A percentile compares a stretch with the other conserved stretches of the same genome.
phyloP scores from a whole-genome alignment of 2,888 invertebrate genomes.

The Drosophila mercatorum region DNA sequence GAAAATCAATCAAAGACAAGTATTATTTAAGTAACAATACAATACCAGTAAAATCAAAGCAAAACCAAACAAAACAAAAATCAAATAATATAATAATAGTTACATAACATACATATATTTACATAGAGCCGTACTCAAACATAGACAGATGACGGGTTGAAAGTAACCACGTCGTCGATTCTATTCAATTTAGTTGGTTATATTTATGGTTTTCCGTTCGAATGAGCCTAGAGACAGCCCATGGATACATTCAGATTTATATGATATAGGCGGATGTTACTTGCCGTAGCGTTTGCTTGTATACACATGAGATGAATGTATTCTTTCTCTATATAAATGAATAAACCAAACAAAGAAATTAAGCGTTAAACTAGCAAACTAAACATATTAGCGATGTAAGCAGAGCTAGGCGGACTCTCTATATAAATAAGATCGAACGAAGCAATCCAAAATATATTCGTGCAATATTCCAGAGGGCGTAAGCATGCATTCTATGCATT shows the following conservation, averaged over 20 bases:
- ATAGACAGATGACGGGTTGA: constrained; percentile 21
- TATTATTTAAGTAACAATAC: constrained; percentile 78
- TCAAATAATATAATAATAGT: constrained; percentile 23
- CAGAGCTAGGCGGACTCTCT: constrained; percentile 20
- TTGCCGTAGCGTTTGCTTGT: constrained; percentile 23
- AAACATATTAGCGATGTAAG: constrained; percentile 41
- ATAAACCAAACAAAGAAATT: constrained; percentile 26
- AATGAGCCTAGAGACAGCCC: constrained; percentile 12
- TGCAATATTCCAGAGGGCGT: constrained; percentile 66
- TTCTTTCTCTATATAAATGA: constrained; percentile 10
- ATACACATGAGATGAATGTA: constrained; percentile 27
- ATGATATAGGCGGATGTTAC: constrained; percentile 20
- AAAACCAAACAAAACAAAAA: neutral
- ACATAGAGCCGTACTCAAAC: constrained; percentile 38
- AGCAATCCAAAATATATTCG: constrained; percentile 59
- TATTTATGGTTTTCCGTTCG: constrained; percentile 23
- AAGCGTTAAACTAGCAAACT: constrained; percentile 53
- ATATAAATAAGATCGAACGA: constrained; percentile 3
- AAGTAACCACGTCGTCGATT: constrained; percentile 27
- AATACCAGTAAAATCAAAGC: constrained; percentile 40
- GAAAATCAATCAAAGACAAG: constrained; percentile 83
- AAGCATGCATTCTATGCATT: constrained; percentile 65
- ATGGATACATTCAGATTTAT: neutral
- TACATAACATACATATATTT: constrained; percentile 46
- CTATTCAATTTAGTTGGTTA: constrained; percentile 32